Conservation (phyloP, 2,113 vertebrate species). For the Microtus ochrogaster region DNA sequence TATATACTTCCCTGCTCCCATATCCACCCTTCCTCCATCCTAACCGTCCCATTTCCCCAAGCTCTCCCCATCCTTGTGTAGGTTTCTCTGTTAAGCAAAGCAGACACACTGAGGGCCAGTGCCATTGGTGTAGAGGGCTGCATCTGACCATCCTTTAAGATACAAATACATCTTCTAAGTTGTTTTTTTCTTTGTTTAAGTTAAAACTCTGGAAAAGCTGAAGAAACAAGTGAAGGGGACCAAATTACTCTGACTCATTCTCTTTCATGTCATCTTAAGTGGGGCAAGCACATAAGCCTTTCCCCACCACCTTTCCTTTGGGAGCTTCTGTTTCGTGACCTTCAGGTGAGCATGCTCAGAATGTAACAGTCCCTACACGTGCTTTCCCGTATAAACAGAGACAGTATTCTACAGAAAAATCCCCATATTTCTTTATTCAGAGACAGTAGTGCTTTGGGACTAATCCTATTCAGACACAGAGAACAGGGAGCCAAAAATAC, state of each 20-base stretch:
- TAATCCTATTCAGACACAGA: not conserved
- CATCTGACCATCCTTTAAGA: not conserved
- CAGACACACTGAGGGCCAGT: not conserved
- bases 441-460: not conserved
- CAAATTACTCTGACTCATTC: not conserved
- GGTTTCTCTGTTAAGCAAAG: not conserved
- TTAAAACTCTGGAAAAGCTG: not conserved
- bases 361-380: too few relatives aligned
- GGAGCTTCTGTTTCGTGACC: not conserved
- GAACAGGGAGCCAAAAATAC: not conserved
- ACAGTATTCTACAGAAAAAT: not conserved
- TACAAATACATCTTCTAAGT: not conserved
- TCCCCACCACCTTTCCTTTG: not conserved
- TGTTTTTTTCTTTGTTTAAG: not conserved
- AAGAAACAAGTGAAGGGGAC: not conserved
- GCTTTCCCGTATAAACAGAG: not conserved
- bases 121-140: accelerated
- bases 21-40: too few relatives aligned
- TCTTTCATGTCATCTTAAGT: not conserved
- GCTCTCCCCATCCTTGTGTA: not conserved
- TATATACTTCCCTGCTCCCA: too few relatives aligned
- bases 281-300: not conserved
- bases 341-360: not conserved
- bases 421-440: not conserved
- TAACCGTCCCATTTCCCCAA: too few relatives aligned